Evolutionary conservation across 2,797 vertebrate genomes (phyloP).

Genomic region (Cebuella pygmaea): DNA sequence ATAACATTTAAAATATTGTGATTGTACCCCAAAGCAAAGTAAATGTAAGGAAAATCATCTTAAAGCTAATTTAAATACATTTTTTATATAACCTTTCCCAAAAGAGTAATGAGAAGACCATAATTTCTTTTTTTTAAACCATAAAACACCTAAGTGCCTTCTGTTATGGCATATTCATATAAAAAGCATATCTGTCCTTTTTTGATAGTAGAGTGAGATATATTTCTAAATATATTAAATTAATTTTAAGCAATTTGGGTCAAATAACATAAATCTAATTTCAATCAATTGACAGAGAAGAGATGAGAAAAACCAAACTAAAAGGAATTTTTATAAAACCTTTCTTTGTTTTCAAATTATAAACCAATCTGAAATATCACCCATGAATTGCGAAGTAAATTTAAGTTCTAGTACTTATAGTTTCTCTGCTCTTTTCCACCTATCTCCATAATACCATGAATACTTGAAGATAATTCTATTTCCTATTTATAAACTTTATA

Average conservation of each 20-base stretch:
- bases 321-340: background rate
- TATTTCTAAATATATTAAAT: background rate
- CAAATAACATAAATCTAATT: background rate
- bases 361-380: background rate
- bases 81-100: background rate
- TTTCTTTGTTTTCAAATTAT: slow-evolving; percentile 19
- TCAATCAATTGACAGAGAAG: background rate
- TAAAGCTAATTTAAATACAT: background rate
- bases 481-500: background rate
- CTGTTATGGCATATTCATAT: background rate
- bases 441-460: background rate
- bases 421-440: background rate
- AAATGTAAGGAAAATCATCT: background rate
- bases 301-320: background rate
- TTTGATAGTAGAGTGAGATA: background rate
- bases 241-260: background rate
- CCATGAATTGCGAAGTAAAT: background rate
- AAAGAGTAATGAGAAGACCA: background rate
- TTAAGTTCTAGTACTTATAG: background rate
- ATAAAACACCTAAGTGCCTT: background rate
- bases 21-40: background rate
- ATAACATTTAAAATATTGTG: background rate
- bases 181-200: background rate
- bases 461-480: background rate
- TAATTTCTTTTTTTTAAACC: background rate